phyloP scores from a whole-genome alignment of 2,113 vertebrate species.

The Chelonoidis abingdonii region DNA sequence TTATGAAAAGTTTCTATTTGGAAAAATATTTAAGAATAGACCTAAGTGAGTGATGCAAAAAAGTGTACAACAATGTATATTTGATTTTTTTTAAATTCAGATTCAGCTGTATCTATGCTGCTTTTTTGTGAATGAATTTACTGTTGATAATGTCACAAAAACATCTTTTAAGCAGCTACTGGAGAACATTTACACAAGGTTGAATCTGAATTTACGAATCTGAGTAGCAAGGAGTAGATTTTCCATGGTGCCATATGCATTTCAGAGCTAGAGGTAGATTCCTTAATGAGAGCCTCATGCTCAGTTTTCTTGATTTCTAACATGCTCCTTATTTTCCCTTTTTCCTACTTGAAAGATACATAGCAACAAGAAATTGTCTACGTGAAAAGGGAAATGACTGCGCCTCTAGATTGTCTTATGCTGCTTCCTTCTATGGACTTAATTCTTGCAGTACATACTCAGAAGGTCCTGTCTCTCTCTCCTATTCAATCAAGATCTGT shows the following conservation, averaged over 20 bases:
- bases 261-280: neutral
- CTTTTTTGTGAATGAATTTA: neutral
- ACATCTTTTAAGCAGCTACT: neutral
- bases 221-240: neutral
- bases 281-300: neutral
- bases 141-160: neutral
- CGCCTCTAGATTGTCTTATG: neutral
- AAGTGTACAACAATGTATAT: neutral
- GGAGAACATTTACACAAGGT: neutral
- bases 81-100: neutral
- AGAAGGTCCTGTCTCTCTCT: neutral
- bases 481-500: neutral
- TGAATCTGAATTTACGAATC: neutral
- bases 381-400: neutral
- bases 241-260: neutral
- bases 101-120: fast-evolving
- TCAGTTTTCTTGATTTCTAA: neutral
- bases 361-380: neutral
- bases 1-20: neutral
- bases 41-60: neutral
- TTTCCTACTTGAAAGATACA: neutral
- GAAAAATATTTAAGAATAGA: neutral
- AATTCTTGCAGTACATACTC: neutral
- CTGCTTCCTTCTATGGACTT: neutral
- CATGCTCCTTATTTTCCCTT: neutral